phyloP scores from a whole-genome alignment of 2,797 vertebrate genomes.

The Syndactyla subalaris region DNA sequence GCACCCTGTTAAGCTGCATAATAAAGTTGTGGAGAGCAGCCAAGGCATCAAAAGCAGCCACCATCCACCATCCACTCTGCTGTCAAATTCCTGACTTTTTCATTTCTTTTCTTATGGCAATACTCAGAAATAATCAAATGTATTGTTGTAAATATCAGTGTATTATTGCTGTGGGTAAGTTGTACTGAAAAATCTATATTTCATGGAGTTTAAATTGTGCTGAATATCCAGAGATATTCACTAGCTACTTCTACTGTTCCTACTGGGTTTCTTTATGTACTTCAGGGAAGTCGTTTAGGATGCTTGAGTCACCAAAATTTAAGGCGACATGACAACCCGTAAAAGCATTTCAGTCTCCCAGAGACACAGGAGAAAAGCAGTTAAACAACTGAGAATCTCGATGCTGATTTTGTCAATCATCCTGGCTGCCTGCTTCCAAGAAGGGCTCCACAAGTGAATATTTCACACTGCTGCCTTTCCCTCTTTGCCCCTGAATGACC shows the following conservation, averaged over 20 bases:
- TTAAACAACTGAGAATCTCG: neutral
- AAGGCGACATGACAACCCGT: neutral
- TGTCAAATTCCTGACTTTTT: neutral
- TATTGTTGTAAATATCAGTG: neutral
- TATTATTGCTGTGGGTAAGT: neutral
- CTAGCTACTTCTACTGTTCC: neutral
- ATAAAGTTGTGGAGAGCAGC: neutral
- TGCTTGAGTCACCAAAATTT: constrained; percentile 33
- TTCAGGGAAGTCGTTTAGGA: constrained; percentile 24
- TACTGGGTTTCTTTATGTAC: neutral
- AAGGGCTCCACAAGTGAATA: neutral
- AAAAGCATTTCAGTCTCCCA: constrained; percentile 26
- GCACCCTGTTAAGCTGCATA: neutral
- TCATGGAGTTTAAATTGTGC: constrained; percentile 1
- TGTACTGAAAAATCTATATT: neutral
- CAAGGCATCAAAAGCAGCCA: neutral
- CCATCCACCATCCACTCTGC: neutral
- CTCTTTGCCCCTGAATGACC: neutral
- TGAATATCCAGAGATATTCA: constrained; percentile 5
- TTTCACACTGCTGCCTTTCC: neutral
- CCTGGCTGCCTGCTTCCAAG: neutral
- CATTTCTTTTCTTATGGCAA: neutral
- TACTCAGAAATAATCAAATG: constrained; percentile 16
- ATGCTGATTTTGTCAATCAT: neutral
- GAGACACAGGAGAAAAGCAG: neutral